Base-by-base conservation (phyloP, 2,113 vertebrate species). In the Hypomesus transpacificus region DNA sequence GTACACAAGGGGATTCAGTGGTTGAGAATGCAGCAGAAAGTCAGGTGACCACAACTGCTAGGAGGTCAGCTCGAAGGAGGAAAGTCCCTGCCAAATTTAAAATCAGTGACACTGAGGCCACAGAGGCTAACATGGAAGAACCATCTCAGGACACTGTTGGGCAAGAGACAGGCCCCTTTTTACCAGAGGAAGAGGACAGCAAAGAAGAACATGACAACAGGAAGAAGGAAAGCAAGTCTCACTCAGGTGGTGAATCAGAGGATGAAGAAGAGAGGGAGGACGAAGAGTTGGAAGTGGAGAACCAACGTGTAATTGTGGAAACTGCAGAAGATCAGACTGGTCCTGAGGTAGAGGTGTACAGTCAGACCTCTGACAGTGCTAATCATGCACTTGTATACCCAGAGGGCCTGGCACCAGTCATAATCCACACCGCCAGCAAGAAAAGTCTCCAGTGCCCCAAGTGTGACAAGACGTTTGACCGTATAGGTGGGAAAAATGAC, bases 381-480 rank as follows among this genome's bases (percentile, higher is more conserved):
- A 77, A 18, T 65, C 85, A 89, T 68, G 89, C 73, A 65, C 66
- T 76, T 2, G 77, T 77, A 59, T 93, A 94, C 83, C 94, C 93
- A 3, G 94, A 95, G 66, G 95, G 95, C 56, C 89, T 97, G 71
- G 90, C 93, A 52, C 96, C 96, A 0, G 88, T 98, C 31, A 80
- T 97, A 81, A 83, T 96, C 79, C 94, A 95, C 1, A 95, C 81
- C 69, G 87, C 91, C 79, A 95, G 88, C 90, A 98, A 95, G 87
- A 98, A 95, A 82, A 92, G 86, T 1, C 86, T 98, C 72, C 92
- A 96, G 61, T 99, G 97, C 76, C 97, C 97, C 70, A 97, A 95
- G 77, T 99, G 97, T 87, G 94, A 95, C 72, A 99, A 98, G 88
- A 94, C 90, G 9, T 99, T 99, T 91, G 96, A 99, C 86, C 95